Conservation (phyloP, 2,888 invertebrate genomes). For the Nymphalis polychloros region DNA sequence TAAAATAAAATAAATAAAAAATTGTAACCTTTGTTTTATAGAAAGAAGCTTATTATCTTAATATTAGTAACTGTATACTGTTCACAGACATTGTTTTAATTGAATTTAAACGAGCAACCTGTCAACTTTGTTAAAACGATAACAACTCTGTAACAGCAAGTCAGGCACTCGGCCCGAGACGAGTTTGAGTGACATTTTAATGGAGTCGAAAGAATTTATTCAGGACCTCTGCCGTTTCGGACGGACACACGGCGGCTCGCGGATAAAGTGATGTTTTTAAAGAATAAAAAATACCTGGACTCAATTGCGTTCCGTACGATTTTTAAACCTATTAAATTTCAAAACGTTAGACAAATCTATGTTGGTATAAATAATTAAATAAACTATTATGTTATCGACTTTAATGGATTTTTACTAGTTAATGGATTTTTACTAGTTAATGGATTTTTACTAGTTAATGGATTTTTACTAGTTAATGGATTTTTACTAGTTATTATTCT, state of each 20-base stretch:
- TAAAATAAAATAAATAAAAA: too few relatives aligned
- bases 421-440: too few relatives aligned
- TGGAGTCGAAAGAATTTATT: constrained; percentile 47
- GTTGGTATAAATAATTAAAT: too few relatives aligned
- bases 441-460: too few relatives aligned
- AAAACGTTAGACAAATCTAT: neutral
- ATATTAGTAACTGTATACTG: too few relatives aligned
- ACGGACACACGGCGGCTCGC: constrained; percentile 30
- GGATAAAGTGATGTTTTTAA: constrained; percentile 38
- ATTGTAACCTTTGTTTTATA: too few relatives aligned
- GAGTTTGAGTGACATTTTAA: constrained; percentile 46
- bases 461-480: too few relatives aligned
- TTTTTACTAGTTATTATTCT: too few relatives aligned
- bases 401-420: too few relatives aligned
- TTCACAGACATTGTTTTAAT: too few relatives aligned
- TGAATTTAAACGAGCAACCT: neutral
- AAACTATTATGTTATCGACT: too few relatives aligned
- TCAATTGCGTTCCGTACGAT: neutral
- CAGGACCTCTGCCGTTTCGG: constrained; percentile 38
- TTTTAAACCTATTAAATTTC: neutral
- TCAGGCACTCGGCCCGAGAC: constrained; percentile 40
- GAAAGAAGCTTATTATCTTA: too few relatives aligned
- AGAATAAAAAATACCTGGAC: constrained; percentile 21
- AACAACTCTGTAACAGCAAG: constrained; percentile 25
- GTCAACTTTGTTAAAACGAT: constrained; percentile 22